Evolutionary conservation across 1,140 invertebrate species (phyloP), one percentile per base, ranked within the genome.

Genomic region (Drosophila nigromelanica): DNA sequence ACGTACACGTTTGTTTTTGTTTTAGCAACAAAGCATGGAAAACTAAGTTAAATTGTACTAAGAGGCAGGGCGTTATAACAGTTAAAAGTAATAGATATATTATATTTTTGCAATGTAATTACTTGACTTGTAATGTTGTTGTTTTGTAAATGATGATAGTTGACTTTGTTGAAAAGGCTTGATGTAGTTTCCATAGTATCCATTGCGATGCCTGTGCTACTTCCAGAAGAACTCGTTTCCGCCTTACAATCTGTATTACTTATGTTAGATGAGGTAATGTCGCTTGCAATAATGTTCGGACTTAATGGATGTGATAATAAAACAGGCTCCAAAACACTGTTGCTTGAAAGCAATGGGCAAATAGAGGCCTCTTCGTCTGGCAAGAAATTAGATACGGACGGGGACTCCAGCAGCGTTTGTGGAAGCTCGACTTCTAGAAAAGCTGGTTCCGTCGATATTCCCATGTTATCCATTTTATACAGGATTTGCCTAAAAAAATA

Each of bases 291-390:
- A 48, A 68, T 52, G 83, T 64, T 87, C 50, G 92, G 72, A 56
- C 92, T 92, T 18, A 93, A 56, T 55, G 93, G 93, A 81, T 94
- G 93, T 5, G 93, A 91, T 50, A 93, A 90, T 48, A 91, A 90
- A 14, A 92, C 91, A 18, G 92, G 92, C 5, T 92, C 92, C 27
- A 92, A 92, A 1, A 92, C 92, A 35, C 92, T 63, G 64, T 35
- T 93, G 24, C 64, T 76, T 1, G 80, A 81, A 11, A 94, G 91
- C 37, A 94, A 74, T 1, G 93, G 93, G 68, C 93, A 94, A 33
- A 92, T 94, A 12, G 94, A 94, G 8, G 92, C 92, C 37, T 93
- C 93, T 75, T 94, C 93, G 64, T 94, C 93, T 2, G 91, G 89
- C 14, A 93, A 42, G 80, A 93, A 93, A 15, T 91, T 91, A 0